A percentile compares a stretch with the other conserved stretches of the same genome.
phyloP scores from a whole-genome alignment of 2,888 invertebrate genomes.

The Boloria selene region DNA sequence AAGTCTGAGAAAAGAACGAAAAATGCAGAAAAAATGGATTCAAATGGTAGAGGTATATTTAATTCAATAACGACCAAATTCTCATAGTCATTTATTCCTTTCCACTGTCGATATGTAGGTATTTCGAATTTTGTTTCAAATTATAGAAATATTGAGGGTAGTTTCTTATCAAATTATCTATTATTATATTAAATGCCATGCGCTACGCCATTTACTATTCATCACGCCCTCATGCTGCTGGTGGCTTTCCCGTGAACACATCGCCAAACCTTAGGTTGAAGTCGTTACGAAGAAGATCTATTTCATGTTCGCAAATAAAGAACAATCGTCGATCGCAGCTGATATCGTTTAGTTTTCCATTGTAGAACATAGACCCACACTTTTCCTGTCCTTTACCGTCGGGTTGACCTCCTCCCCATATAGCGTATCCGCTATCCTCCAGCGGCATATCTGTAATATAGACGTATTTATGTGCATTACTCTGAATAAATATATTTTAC shows the following conservation, averaged over 20 bases:
- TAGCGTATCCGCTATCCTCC: constrained; percentile 54
- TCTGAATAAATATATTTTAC: not conserved
- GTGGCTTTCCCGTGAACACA: constrained; percentile 14
- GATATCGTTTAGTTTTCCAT: constrained; percentile 60
- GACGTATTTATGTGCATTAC: not conserved
- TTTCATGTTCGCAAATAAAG: constrained; percentile 69
- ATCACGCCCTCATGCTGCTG: constrained; percentile 23
- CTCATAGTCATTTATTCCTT: no score
- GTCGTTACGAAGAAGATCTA: constrained; percentile 37
- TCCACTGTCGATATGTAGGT: no score
- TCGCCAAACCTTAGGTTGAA: constrained; percentile 43
- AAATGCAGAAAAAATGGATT: no score
- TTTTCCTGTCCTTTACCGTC: constrained; percentile 55
- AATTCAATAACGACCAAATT: no score
- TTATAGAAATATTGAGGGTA: no score
- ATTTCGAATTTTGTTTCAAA: no score
- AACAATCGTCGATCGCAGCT: constrained; percentile 53
- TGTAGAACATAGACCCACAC: constrained; percentile 68
- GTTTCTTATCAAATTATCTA: no score
- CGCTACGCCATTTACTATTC: constrained; percentile 6
- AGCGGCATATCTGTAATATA: constrained; percentile 51
- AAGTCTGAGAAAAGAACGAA: no score
- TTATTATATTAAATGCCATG: constrained; percentile 9
- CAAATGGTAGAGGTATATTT: no score
- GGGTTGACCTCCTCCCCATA: constrained; percentile 61